Evolutionary conservation across 2,113 vertebrate genomes (phyloP).

Genomic region (Saccopteryx bilineata): DNA sequence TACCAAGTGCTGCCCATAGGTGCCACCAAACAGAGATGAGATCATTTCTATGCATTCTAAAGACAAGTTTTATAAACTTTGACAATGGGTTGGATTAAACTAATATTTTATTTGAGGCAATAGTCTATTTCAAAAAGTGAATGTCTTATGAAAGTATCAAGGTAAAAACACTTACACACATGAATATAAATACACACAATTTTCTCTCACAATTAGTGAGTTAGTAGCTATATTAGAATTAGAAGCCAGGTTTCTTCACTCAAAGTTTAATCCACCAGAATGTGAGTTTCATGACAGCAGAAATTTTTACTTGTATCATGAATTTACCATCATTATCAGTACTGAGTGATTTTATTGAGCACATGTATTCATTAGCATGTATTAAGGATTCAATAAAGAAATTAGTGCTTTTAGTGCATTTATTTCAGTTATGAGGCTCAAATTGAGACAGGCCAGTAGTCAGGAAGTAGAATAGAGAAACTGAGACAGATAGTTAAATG

Average conservation of each 20-base stretch:
- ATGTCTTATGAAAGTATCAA: conserved; percentile 13
- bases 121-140: not conserved
- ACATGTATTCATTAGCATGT: conserved; percentile 23
- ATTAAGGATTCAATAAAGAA: conserved; percentile 38
- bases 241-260: conserved; percentile 53
- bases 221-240: conserved; percentile 54
- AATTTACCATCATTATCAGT: not conserved
- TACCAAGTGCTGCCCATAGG: conserved; percentile 26
- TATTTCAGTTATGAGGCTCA: conserved; percentile 53
- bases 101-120: conserved; percentile 24
- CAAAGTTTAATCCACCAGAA: conserved; percentile 45
- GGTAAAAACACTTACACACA: conserved; percentile 39
- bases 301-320: conserved; percentile 7
- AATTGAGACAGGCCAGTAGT: not conserved
- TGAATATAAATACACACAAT: not conserved
- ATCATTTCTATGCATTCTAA: conserved; percentile 45
- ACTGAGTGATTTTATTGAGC: conserved; percentile 44
- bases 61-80: conserved; percentile 12
- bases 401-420: conserved; percentile 46
- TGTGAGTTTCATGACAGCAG: not conserved
- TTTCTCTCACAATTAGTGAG: conserved; percentile 46
- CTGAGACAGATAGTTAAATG: no score
- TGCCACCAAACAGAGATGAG: conserved; percentile 35
- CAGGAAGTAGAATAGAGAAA: no score
- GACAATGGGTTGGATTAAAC: conserved; percentile 18